A percentile compares a stretch with the other conserved stretches of the same genome.
phyloP scores from a whole-genome alignment of 2,888 invertebrate species.

The Osmoderma eremita region DNA sequence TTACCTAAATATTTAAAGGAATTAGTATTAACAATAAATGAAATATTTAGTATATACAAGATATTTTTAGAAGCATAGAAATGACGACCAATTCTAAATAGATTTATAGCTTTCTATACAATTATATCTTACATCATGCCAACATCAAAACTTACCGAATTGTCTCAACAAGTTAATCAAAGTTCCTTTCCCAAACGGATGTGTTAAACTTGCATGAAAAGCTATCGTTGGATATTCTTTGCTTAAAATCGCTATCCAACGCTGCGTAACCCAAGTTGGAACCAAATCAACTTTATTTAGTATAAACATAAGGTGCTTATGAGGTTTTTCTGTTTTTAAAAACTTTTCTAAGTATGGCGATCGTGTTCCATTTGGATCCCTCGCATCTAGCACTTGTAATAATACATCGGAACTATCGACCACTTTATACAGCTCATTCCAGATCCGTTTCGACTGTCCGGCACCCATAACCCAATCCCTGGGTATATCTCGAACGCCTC shows the following conservation, averaged over 20 bases:
- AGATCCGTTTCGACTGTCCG: slow-evolving; percentile 96
- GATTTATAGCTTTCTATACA: background rate
- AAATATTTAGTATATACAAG: background rate
- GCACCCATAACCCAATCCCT: slow-evolving; percentile 96
- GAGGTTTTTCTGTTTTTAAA: slow-evolving; percentile 91
- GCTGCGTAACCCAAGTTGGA: slow-evolving; percentile 97
- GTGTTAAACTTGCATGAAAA: slow-evolving; percentile 97
- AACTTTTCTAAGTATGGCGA: slow-evolving; percentile 93
- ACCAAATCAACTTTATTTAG: slow-evolving; percentile 97
- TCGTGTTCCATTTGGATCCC: slow-evolving; percentile 97
- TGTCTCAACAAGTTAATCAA: slow-evolving; percentile 95
- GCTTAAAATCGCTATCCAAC: slow-evolving; percentile 96
- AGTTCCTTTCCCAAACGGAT: slow-evolving; percentile 98
- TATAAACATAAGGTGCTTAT: slow-evolving; percentile 97
- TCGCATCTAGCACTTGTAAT: slow-evolving; percentile 94
- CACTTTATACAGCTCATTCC: slow-evolving; percentile 99
- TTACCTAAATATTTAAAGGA: slow-evolving; percentile 65
- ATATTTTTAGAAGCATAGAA: no score
- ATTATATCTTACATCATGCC: background rate
- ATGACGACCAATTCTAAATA: background rate
- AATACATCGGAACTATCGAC: slow-evolving; percentile 98
- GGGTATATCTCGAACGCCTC: slow-evolving; percentile 80
- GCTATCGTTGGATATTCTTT: slow-evolving; percentile 97
- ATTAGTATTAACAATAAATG: slow-evolving; percentile 6
- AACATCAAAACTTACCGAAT: slow-evolving; percentile 68